Evolutionary conservation across 2,113 vertebrate species (phyloP).

Genomic region (Galbula dea): DNA sequence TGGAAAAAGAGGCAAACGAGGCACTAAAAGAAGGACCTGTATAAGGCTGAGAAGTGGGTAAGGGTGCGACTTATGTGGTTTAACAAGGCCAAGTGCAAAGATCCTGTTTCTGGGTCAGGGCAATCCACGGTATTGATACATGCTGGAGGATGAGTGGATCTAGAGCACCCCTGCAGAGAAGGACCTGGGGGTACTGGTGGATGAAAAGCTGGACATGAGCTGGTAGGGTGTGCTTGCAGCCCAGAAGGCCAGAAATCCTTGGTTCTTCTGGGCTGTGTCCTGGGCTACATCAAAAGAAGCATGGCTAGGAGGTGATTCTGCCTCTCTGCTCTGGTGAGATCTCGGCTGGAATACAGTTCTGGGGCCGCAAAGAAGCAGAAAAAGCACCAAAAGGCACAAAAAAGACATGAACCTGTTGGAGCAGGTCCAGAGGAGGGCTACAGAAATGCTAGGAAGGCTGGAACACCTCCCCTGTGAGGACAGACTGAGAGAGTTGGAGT

Average conservation of each 20-base stretch:
- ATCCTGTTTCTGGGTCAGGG: neutral
- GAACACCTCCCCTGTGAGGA: neutral
- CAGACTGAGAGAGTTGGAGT: neutral
- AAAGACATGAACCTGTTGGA: neutral
- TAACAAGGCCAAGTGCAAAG: neutral
- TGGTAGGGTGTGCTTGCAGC: neutral
- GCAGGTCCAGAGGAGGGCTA: neutral
- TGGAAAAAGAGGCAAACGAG: neutral
- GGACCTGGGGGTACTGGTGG: neutral
- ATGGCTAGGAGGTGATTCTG: neutral
- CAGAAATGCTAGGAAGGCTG: neutral
- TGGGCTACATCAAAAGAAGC: neutral
- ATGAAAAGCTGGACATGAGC: neutral
- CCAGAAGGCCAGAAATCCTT: neutral
- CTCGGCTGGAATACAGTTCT: neutral
- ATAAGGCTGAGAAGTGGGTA: neutral
- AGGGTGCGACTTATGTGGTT: neutral
- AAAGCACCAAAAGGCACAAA: no score
- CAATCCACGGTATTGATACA: neutral
- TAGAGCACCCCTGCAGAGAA: neutral
- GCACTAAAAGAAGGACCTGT: neutral
- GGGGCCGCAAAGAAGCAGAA: no score
- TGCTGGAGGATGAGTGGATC: neutral
- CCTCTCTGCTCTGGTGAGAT: neutral
- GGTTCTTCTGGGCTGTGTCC: no score